Conservation (phyloP, 1,140 invertebrate genomes). For the Chionoecetes opilio region DNA sequence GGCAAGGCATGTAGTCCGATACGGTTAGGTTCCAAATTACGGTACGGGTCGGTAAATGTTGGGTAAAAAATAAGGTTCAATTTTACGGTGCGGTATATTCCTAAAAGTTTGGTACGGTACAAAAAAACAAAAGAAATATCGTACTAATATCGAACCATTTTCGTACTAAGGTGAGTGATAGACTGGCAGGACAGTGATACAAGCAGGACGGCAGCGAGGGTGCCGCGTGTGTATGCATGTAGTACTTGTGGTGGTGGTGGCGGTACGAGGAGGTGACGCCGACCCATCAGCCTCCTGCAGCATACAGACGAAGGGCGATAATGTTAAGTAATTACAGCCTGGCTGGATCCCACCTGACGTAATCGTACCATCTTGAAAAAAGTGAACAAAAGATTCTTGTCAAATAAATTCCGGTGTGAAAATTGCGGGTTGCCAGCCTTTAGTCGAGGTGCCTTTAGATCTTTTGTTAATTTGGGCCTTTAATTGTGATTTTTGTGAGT, state of each 20-base stretch:
- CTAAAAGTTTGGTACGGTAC: too few species aligned
- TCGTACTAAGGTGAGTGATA: too few species aligned
- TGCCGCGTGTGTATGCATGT: not conserved
- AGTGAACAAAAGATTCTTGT: slow-evolving; percentile 76
- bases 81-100: too few species aligned
- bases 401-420: slow-evolving; percentile 73
- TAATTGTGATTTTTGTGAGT: slow-evolving; percentile 64
- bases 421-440: slow-evolving; percentile 72
- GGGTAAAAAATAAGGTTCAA: too few species aligned
- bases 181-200: not conserved
- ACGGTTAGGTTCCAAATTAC: too few species aligned
- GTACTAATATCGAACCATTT: too few species aligned
- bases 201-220: not conserved
- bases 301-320: slow-evolving; percentile 46
- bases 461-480: slow-evolving; percentile 68
- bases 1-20: too few species aligned
- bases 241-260: not conserved
- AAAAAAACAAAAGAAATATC: too few species aligned
- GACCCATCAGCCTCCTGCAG: slow-evolving; percentile 52
- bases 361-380: slow-evolving; percentile 72
- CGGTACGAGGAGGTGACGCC: not conserved
- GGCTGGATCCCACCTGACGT: slow-evolving; percentile 63
- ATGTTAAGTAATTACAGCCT: slow-evolving; percentile 73
- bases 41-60: too few species aligned
- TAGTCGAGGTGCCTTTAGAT: slow-evolving; percentile 18